Evolutionary conservation across 2,113 vertebrate genomes (phyloP).

Genomic region (Illadopsis cleaveri): DNA sequence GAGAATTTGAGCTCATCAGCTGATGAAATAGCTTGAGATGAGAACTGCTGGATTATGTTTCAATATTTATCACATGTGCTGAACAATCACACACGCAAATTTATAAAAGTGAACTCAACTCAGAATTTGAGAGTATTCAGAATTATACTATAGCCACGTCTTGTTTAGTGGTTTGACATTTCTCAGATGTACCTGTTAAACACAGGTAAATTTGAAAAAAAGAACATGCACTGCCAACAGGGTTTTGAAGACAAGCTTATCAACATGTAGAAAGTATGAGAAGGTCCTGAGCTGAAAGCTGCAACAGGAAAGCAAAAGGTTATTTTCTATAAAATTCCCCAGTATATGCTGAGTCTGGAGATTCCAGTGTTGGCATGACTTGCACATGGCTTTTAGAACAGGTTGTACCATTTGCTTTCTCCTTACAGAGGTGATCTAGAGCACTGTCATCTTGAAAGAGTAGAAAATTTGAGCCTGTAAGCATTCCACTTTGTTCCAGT

Average conservation of each 20-base stretch:
- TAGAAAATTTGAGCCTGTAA: neutral
- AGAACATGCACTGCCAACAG: neutral
- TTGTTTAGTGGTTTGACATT: neutral
- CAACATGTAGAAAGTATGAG: neutral
- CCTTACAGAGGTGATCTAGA: neutral
- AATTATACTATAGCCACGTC: neutral
- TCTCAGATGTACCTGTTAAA: neutral
- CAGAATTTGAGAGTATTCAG: neutral
- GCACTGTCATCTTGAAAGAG: neutral
- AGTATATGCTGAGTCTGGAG: neutral
- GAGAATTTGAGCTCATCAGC: neutral
- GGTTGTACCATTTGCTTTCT: neutral
- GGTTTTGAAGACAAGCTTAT: neutral
- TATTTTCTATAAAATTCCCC: neutral
- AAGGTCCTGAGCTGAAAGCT: neutral
- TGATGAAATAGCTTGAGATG: accelerated
- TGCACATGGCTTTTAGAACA: neutral
- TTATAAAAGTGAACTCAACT: neutral
- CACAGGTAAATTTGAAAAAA: neutral
- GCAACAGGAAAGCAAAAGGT: neutral
- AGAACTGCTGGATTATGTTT: neutral
- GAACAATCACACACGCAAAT: neutral
- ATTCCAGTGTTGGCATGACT: neutral
- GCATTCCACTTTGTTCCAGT: neutral
- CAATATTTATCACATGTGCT: neutral